Conservation (phyloP, 2,797 vertebrate genomes). For the Anguilla pacifica region DNA sequence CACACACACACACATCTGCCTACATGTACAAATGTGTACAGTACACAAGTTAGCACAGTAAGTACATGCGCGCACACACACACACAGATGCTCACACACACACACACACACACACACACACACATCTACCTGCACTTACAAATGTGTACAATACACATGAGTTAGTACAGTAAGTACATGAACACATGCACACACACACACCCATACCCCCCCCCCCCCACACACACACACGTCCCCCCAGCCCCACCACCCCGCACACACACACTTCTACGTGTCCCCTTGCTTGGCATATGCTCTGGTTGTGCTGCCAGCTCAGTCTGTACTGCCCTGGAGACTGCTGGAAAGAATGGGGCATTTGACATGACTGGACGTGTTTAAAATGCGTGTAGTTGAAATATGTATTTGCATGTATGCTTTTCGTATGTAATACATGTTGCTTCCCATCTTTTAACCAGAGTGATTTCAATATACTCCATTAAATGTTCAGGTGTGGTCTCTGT, state of each 20-base stretch:
- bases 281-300: constrained; percentile 41
- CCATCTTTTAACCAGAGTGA: neutral
- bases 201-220: neutral
- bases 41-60: no score
- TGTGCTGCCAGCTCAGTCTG: constrained; percentile 58
- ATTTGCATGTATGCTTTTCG: neutral
- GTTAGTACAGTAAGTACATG: constrained; percentile 21
- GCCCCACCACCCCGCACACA: neutral
- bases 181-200: constrained; percentile 25
- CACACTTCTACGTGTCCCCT: constrained; percentile 30
- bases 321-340: constrained; percentile 49
- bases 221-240: no score
- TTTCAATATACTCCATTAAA: neutral
- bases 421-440: neutral
- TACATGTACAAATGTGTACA: no score
- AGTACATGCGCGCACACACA: constrained; percentile 37
- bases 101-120: no score
- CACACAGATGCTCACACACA: neutral
- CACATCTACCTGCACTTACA: no score
- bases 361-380: neutral
- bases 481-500: neutral
- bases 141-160: no score
- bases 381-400: neutral
- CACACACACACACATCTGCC: constrained; percentile 38
- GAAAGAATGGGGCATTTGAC: neutral